phyloP scores from a whole-genome alignment of 2,888 invertebrate species.

The Ornithoptera priamus region DNA sequence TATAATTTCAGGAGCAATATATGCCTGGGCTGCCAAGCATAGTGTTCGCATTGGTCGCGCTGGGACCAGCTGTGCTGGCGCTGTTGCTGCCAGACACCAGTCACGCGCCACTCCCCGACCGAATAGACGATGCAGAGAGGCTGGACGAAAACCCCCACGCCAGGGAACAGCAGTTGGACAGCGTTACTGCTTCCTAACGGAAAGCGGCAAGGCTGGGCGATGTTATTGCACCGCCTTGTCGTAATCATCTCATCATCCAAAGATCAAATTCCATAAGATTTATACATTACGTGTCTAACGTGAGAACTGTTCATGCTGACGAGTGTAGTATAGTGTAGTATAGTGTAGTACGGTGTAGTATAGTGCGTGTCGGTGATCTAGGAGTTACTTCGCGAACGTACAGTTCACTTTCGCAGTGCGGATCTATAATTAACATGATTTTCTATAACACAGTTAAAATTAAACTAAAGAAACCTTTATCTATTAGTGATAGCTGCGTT shows the following conservation, averaged over 20 bases:
- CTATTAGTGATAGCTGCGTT: too few species aligned
- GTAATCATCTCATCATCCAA: background rate
- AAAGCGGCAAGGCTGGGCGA: background rate
- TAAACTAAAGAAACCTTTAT: too few species aligned
- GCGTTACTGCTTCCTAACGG: conserved; percentile 19
- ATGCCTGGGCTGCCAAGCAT: conserved; percentile 64
- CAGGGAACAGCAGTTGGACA: conserved; percentile 41
- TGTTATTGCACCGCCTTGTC: conserved; percentile 1
- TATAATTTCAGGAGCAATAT: conserved; percentile 53
- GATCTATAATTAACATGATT: too few species aligned
- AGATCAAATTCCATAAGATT: conserved; percentile 3
- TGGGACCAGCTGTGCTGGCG: conserved; percentile 59
- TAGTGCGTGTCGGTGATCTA: too few species aligned
- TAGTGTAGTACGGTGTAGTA: too few species aligned
- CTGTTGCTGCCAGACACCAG: conserved; percentile 67
- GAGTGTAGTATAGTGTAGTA: too few species aligned
- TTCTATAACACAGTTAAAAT: too few species aligned
- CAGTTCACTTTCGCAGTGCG: too few species aligned
- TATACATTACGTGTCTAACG: too few species aligned
- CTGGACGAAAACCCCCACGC: conserved; percentile 40
- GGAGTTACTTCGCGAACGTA: too few species aligned
- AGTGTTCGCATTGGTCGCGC: conserved; percentile 59
- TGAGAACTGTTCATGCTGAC: too few species aligned
- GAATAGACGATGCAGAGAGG: conserved; percentile 57
- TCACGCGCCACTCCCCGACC: conserved; percentile 54